These are phyloP conservation scores for Tigriopus californicus DNA, from an alignment of 2,888 invertebrate species.

Conservation along the genomic window DNA sequence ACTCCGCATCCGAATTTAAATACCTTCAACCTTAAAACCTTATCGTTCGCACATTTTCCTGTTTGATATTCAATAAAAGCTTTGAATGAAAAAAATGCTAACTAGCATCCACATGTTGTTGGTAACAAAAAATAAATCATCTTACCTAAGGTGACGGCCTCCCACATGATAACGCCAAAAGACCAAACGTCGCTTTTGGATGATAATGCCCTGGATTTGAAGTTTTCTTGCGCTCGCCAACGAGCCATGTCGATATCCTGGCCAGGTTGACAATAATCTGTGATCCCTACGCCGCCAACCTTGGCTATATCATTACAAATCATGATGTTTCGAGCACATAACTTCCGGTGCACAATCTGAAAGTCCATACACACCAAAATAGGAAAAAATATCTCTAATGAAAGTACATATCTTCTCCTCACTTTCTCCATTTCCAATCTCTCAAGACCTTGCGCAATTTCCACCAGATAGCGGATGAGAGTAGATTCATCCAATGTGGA, in stretches of 20 bases:
- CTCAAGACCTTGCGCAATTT: constrained; percentile 50
- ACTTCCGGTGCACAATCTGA: constrained; percentile 41
- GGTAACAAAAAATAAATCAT: no score
- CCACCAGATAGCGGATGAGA: constrained; percentile 42
- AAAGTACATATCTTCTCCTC: no score
- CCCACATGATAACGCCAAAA: constrained; percentile 62
- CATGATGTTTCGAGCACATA: constrained; percentile 51
- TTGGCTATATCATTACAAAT: constrained; percentile 48
- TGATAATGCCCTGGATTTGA: constrained; percentile 44
- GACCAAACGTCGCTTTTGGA: constrained; percentile 63
- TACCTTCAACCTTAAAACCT: no score
- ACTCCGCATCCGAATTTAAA: no score
- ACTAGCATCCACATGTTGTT: no score
- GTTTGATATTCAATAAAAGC: no score
- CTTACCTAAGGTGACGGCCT: constrained; percentile 49
- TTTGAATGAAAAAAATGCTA: no score
- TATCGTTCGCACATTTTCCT: no score
- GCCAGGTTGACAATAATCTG: constrained; percentile 35
- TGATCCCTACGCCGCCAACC: constrained; percentile 52
- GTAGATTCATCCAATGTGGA: constrained; percentile 42
- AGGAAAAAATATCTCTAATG: no score
- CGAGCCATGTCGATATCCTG: constrained; percentile 47
- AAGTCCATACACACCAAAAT: no score
- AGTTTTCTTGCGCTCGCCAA: constrained; percentile 59
- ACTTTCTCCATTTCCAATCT: constrained; percentile 46